A percentile compares a stretch with the other conserved stretches of the same genome.
phyloP scores from a whole-genome alignment of 2,113 vertebrate species.

The Agelaius tricolor region DNA sequence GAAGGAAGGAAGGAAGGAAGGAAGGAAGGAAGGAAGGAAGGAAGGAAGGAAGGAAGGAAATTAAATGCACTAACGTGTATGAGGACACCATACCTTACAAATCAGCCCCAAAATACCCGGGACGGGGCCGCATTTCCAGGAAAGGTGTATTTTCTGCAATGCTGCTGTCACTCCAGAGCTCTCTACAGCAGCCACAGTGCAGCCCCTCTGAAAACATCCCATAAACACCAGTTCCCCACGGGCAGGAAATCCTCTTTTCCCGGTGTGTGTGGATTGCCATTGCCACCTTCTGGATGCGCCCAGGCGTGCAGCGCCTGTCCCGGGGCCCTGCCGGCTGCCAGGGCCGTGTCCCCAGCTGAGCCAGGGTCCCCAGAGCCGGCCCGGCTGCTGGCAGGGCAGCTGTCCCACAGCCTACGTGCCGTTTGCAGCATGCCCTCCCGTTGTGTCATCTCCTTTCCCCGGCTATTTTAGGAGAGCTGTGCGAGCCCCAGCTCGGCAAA shows the following conservation, averaged over 20 bases:
- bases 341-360: background rate
- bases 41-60: no score
- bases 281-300: constrained; percentile 46
- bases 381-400: background rate
- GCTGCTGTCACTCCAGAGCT: background rate
- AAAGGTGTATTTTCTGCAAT: background rate
- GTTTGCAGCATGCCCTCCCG: fast-evolving
- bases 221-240: fast-evolving
- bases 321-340: background rate
- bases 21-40: no score
- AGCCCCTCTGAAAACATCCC: background rate
- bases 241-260: background rate
- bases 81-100: background rate
- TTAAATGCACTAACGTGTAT: background rate
- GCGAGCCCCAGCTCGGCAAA: background rate
- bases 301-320: background rate
- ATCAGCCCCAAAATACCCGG: background rate
- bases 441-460: background rate
- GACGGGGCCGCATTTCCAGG: background rate
- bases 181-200: fast-evolving
- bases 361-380: background rate
- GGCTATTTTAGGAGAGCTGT: background rate
- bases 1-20: no score
- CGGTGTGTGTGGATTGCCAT: constrained; percentile 2
- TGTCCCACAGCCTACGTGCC: background rate